phyloP scores from a whole-genome alignment of 2,113 vertebrate species.

The Terrapene triunguis region DNA sequence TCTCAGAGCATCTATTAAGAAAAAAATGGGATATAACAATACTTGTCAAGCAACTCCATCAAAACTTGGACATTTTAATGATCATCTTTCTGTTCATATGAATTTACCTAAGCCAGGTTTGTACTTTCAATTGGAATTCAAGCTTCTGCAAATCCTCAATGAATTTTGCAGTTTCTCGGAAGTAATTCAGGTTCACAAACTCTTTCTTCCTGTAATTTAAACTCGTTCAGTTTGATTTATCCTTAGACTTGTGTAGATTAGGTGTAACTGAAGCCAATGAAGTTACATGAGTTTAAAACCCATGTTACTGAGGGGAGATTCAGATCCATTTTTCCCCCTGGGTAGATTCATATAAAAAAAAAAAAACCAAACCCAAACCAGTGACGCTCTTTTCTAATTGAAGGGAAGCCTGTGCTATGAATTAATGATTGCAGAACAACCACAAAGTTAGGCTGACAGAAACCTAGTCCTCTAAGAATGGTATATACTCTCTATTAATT shows the following conservation, averaged over 20 bases:
- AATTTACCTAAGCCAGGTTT: background rate
- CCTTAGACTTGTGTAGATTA: background rate
- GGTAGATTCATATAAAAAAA: background rate
- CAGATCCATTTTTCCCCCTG: background rate
- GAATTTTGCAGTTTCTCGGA: background rate
- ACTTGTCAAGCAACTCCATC: background rate
- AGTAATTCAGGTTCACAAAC: background rate
- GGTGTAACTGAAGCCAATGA: background rate
- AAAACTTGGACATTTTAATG: background rate
- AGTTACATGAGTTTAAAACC: background rate
- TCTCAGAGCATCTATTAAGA: background rate
- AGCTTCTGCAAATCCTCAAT: background rate
- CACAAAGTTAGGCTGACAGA: background rate
- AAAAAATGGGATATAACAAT: background rate
- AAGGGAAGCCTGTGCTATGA: background rate
- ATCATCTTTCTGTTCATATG: conserved; percentile 12
- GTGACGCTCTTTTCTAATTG: background rate
- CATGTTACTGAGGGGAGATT: background rate
- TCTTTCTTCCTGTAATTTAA: background rate
- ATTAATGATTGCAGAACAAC: background rate
- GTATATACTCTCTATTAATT: too few relatives aligned
- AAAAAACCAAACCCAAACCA: background rate
- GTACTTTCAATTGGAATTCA: background rate
- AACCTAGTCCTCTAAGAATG: background rate
- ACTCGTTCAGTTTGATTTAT: background rate